These are phyloP conservation scores for Coptotermes formosanus DNA, from an alignment of 1,140 invertebrate genomes.

Conservation along the genomic window DNA sequence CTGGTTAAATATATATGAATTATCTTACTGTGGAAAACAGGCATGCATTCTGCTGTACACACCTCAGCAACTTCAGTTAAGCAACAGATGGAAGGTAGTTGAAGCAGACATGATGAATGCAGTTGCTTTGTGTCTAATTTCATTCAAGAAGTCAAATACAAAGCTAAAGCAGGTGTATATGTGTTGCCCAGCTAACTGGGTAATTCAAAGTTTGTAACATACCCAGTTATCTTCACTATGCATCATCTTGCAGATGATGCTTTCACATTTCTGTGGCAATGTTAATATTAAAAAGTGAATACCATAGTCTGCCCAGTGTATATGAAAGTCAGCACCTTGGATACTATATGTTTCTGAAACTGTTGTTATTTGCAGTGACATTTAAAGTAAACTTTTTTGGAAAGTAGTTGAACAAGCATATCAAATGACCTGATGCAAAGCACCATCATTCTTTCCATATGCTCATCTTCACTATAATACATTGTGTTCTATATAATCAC, in stretches of 20 bases:
- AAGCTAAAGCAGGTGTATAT: background rate
- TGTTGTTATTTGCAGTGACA: background rate
- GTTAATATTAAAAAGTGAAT: background rate
- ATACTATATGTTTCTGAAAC: background rate
- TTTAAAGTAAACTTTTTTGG: background rate
- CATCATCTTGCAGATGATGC: background rate
- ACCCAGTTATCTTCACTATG: background rate
- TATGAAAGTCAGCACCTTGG: background rate
- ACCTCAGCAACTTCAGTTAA: background rate
- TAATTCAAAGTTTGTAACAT: background rate
- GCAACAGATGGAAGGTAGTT: background rate
- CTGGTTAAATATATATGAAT: background rate
- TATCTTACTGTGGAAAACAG: background rate
- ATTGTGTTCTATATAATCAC: background rate
- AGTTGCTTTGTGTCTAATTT: background rate
- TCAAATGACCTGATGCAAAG: background rate
- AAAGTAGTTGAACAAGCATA: background rate
- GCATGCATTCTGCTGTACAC: background rate
- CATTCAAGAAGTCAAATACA: background rate
- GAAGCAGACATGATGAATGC: background rate
- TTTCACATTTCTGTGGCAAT: background rate
- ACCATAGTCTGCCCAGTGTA: background rate
- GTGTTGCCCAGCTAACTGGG: background rate
- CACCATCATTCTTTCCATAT: background rate
- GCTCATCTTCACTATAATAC: background rate